These are phyloP conservation scores for Eupeodes luniger DNA, from an alignment of 2,888 invertebrate genomes.

Conservation along the genomic window DNA sequence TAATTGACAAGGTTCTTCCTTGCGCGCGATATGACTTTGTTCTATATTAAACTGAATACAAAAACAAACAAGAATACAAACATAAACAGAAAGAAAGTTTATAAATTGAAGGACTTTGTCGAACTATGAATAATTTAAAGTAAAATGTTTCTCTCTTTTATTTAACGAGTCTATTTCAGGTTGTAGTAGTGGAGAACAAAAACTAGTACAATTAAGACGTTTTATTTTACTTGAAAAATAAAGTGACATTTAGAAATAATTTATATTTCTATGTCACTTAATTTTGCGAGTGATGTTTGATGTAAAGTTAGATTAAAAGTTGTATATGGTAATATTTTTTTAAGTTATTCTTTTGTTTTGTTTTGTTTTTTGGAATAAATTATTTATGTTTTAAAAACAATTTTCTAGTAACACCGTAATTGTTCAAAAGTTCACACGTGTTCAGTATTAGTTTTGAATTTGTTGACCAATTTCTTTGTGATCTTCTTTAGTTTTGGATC, in stretches of 20 bases:
- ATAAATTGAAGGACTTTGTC: conserved; percentile 20
- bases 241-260: too few species aligned
- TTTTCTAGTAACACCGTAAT: background rate
- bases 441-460: too few species aligned
- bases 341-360: background rate
- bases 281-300: background rate
- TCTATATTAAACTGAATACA: background rate
- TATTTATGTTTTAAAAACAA: background rate
- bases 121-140: conserved; percentile 37
- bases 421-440: background rate
- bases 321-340: background rate
- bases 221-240: background rate
- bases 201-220: background rate
- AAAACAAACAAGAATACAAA: background rate
- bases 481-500: too few species aligned
- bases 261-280: background rate
- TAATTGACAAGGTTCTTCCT: conserved; percentile 43
- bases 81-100: background rate
- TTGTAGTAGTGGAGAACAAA: background rate
- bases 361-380: background rate
- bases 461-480: too few species aligned
- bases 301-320: background rate
- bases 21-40: background rate
- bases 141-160: background rate
- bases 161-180: conserved; percentile 3